Conservation (phyloP, 1,140 invertebrate species). For the Uloborus diversus region DNA sequence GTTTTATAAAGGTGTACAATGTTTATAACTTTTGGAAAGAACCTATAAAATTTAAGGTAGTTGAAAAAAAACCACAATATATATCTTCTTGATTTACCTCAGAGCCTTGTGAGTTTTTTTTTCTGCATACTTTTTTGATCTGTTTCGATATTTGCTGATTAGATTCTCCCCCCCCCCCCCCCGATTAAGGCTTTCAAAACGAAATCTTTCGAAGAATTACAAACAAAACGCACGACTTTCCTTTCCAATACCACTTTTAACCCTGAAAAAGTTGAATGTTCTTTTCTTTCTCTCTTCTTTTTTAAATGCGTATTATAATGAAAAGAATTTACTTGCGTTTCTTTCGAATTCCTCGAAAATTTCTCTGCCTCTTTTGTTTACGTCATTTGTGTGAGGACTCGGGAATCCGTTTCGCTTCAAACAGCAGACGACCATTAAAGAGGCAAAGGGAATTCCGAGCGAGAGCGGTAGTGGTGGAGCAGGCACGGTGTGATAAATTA, state of each 20-base stretch:
- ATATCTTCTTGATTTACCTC: no score
- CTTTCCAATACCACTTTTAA: neutral
- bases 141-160: no score
- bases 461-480: neutral
- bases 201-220: constrained; percentile 2
- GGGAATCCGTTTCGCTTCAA: neutral
- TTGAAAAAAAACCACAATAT: no score
- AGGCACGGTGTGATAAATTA: constrained; percentile 28
- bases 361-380: neutral
- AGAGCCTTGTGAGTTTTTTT: no score
- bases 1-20: no score
- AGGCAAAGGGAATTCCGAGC: neutral
- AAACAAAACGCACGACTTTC: neutral
- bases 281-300: neutral
- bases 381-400: neutral
- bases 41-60: no score
- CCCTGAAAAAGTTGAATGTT: neutral
- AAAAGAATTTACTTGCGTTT: neutral
- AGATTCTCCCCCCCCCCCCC: neutral
- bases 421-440: neutral
- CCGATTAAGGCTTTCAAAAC: neutral
- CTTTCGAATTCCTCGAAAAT: neutral
- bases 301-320: neutral
- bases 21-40: no score
- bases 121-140: no score